phyloP scores from a whole-genome alignment of 2,113 vertebrate genomes.

The Parotia lawesii region DNA sequence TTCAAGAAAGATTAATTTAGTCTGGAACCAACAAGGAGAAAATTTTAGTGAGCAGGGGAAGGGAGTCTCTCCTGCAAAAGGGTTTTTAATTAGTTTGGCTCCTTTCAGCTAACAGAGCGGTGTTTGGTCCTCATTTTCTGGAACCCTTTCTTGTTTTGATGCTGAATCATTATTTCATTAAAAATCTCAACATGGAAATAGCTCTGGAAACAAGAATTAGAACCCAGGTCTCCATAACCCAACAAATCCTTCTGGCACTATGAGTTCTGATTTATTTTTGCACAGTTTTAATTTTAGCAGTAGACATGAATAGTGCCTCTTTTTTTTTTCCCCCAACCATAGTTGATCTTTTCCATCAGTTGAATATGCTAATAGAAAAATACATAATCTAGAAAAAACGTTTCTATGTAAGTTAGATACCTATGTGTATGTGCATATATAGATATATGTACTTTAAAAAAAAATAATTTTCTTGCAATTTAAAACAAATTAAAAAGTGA shows the following conservation, averaged over 20 bases:
- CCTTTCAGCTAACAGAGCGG: not conserved
- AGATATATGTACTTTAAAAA: not conserved
- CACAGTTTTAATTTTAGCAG: not conserved
- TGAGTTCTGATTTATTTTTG: not conserved
- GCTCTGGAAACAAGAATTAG: not conserved
- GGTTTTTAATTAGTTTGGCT: not conserved
- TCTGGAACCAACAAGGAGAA: not conserved
- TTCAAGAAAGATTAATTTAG: not conserved
- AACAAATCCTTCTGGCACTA: not conserved
- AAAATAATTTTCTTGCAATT: not conserved
- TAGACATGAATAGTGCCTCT: not conserved
- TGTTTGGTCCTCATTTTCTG: not conserved
- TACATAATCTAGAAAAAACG: not conserved
- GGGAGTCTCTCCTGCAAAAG: not conserved
- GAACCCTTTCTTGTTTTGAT: not conserved
- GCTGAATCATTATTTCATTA: not conserved
- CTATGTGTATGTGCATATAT: fast-evolving
- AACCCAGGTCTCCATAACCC: not conserved
- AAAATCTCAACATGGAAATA: not conserved
- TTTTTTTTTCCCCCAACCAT: fast-evolving
- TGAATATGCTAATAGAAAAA: not conserved
- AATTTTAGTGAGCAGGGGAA: not conserved
- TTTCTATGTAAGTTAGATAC: not conserved
- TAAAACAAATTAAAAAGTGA: not conserved
- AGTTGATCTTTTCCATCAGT: not conserved